phyloP scores from a whole-genome alignment of 1,140 invertebrate species.

The Drosophila hydei region DNA sequence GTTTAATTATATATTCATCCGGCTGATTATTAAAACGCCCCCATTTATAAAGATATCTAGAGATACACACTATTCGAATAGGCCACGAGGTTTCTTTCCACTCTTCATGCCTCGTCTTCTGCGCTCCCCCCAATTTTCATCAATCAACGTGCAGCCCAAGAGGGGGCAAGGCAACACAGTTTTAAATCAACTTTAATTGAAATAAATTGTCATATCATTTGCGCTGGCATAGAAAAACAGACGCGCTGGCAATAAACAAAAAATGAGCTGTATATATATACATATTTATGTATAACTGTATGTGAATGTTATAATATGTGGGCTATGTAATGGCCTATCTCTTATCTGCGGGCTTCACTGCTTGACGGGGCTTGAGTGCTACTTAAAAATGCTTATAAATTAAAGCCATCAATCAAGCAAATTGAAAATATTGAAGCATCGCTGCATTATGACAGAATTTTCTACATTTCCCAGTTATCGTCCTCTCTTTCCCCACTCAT shows the following conservation, averaged over 20 bases:
- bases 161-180: slow-evolving; percentile 35
- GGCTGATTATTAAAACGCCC: slow-evolving; percentile 25
- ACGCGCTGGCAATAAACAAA: slow-evolving; percentile 19
- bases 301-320: slow-evolving; percentile 29
- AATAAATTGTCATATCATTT: slow-evolving; percentile 80
- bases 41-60: slow-evolving; percentile 20
- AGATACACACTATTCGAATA: slow-evolving; percentile 26
- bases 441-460: slow-evolving; percentile 23
- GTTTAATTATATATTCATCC: slow-evolving; percentile 9
- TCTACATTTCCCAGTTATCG: background rate
- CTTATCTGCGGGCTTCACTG: slow-evolving; percentile 35
- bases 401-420: slow-evolving; percentile 45
- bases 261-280: background rate
- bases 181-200: slow-evolving; percentile 82
- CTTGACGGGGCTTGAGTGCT: slow-evolving; percentile 21
- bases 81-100: slow-evolving; percentile 19
- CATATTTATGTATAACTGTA: background rate
- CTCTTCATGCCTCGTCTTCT: slow-evolving; percentile 30
- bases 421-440: slow-evolving; percentile 42
- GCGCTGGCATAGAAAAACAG: slow-evolving; percentile 48
- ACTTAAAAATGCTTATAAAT: slow-evolving; percentile 47
- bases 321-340: slow-evolving; percentile 20
- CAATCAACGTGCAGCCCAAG: slow-evolving; percentile 31
- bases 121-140: slow-evolving; percentile 29
- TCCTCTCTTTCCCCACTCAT: background rate